These are phyloP conservation scores for Enteromius afrohamiltoni DNA, from an alignment of 2,797 vertebrate species.

Conservation along the genomic window DNA sequence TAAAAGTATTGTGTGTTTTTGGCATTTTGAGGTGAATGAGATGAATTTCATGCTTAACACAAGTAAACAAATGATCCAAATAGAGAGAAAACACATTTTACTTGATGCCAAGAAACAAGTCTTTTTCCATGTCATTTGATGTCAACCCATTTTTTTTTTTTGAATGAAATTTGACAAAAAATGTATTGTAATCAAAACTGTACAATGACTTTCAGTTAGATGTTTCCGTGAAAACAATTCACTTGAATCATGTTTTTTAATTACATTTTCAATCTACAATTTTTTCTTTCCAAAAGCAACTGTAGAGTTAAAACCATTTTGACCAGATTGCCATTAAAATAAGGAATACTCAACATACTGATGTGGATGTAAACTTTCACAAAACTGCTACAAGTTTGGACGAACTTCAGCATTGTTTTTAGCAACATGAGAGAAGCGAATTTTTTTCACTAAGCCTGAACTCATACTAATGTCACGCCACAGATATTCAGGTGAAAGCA, in stretches of 20 bases:
- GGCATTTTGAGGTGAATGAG: not conserved
- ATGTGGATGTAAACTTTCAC: not conserved
- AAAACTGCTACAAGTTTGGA: slow-evolving; percentile 55
- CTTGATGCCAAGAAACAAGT: not conserved
- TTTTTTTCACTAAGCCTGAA: slow-evolving; percentile 64
- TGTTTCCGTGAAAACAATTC: not conserved
- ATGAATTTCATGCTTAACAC: not conserved
- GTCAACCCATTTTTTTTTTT: not conserved
- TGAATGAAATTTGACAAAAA: not conserved
- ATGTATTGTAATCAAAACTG: not conserved
- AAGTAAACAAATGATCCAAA: not conserved
- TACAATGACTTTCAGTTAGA: not conserved
- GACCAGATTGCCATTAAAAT: not conserved
- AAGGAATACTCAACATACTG: not conserved
- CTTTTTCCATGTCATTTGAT: not conserved
- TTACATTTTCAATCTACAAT: not conserved
- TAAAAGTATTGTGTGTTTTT: not conserved
- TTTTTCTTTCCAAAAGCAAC: too few species aligned
- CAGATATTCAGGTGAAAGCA: slow-evolving; percentile 81
- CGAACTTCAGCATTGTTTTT: slow-evolving; percentile 70
- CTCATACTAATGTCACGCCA: slow-evolving; percentile 74
- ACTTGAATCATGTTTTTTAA: too few species aligned
- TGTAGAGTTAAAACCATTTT: not conserved
- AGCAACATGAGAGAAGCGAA: slow-evolving; percentile 71
- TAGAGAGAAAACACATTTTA: not conserved